Percentiles rank a stretch among this genome's conserved stretches.
Evolutionary conservation across 2,797 vertebrate genomes (phyloP).

Genomic region (Microctenopoma stevenorrisi): DNA sequence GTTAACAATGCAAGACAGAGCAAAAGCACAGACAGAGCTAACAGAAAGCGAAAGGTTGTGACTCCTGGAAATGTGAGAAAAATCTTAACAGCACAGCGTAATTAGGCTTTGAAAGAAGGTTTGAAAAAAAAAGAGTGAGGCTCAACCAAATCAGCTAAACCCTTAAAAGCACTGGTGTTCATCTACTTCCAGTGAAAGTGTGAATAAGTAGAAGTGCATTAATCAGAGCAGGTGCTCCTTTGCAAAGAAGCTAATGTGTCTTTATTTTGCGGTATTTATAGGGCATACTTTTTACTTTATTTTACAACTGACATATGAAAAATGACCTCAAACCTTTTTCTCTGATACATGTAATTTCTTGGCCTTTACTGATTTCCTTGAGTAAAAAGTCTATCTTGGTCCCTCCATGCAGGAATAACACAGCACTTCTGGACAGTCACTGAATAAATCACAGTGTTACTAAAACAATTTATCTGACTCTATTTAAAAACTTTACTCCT

Average conservation of each 20-base stretch:
- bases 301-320: conserved; percentile 12
- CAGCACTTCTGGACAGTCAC: too few relatives aligned
- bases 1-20: conserved; percentile 4
- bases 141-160: conserved; percentile 1
- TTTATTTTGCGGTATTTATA: conserved; percentile 4
- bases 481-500: background rate
- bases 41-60: conserved; percentile 16
- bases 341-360: conserved; percentile 33
- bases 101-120: background rate
- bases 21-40: conserved; percentile 11
- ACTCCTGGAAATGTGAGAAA: conserved; percentile 27
- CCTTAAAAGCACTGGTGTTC: conserved; percentile 28
- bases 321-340: conserved; percentile 39
- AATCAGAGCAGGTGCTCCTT: conserved; percentile 22
- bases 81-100: background rate
- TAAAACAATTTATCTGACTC: background rate
- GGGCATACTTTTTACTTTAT: conserved; percentile 6
- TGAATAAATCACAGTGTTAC: conserved; percentile 1
- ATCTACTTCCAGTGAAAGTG: conserved; percentile 24
- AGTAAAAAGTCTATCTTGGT: conserved; percentile 11
- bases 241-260: conserved; percentile 22
- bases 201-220: conserved; percentile 21
- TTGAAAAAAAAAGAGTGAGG: background rate
- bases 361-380: conserved; percentile 36
- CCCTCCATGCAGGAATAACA: conserved; percentile 21